phyloP scores from a whole-genome alignment of 1,140 invertebrate species.

The Lordiphosa stackelbergi region DNA sequence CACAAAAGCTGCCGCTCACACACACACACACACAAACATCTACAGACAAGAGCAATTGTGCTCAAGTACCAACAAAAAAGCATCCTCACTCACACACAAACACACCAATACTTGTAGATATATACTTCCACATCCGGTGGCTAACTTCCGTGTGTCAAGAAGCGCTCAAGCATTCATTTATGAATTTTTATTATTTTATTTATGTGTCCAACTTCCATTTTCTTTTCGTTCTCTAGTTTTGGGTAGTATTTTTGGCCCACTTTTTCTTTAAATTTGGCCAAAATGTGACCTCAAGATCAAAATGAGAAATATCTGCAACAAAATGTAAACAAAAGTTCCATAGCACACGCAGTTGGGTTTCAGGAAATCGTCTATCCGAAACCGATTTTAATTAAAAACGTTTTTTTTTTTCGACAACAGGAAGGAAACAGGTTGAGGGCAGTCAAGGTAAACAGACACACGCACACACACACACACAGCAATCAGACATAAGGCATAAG shows the following conservation, averaged over 20 bases:
- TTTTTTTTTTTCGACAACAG: constrained; percentile 52
- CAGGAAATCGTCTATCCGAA: constrained; percentile 65
- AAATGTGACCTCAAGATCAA: constrained; percentile 38
- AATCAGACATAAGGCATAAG: too few relatives aligned
- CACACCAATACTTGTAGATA: constrained; percentile 10
- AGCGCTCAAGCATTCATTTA: constrained; percentile 69
- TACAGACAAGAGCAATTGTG: constrained; percentile 22
- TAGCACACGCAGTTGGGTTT: constrained; percentile 62
- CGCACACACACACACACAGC: constrained; percentile 4
- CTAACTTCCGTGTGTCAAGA: constrained; percentile 68
- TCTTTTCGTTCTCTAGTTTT: not conserved
- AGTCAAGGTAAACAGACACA: constrained; percentile 19
- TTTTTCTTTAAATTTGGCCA: constrained; percentile 31
- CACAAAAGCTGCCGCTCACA: not conserved
- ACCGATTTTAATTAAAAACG: constrained; percentile 74
- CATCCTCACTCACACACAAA: constrained; percentile 16
- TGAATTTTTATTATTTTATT: constrained; percentile 68
- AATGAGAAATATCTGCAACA: constrained; percentile 21
- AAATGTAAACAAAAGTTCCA: constrained; percentile 59
- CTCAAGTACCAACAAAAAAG: constrained; percentile 19
- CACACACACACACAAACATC: not conserved
- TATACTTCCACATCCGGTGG: constrained; percentile 44
- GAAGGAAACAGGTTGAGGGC: constrained; percentile 51
- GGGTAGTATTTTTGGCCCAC: constrained; percentile 44
- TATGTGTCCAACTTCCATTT: constrained; percentile 40